Conservation (phyloP, 1,140 invertebrate species). For the Drosophila mojavensis region DNA sequence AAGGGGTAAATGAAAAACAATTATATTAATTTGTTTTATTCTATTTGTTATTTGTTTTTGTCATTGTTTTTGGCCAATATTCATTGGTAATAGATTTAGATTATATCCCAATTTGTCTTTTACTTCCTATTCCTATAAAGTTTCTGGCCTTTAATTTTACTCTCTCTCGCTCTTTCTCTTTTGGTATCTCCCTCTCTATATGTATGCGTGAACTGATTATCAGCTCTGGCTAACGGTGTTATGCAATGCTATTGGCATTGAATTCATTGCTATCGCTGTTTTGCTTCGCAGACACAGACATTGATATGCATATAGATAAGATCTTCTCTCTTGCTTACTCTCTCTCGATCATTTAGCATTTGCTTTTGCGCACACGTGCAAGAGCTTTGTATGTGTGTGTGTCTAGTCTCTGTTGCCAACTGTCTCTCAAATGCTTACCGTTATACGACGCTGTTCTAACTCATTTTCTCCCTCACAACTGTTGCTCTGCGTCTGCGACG, state of each 20-base stretch:
- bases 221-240: constrained; percentile 36
- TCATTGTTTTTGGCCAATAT: constrained; percentile 36
- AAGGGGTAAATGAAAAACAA: constrained; percentile 82
- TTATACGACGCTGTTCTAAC: constrained; percentile 32
- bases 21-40: constrained; percentile 27
- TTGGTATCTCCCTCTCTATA: not conserved
- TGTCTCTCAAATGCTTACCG: constrained; percentile 44
- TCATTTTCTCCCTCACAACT: constrained; percentile 41
- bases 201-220: constrained; percentile 21
- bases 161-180: too few species aligned
- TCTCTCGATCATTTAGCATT: constrained; percentile 19
- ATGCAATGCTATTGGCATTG: constrained; percentile 67
- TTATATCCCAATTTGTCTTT: constrained; percentile 9
- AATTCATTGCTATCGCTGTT: constrained; percentile 44
- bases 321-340: constrained; percentile 30
- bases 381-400: constrained; percentile 11
- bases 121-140: constrained; percentile 44
- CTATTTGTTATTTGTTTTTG: constrained; percentile 27
- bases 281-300: constrained; percentile 7
- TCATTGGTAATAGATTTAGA: constrained; percentile 2
- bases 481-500: constrained; percentile 42
- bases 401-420: constrained; percentile 45
- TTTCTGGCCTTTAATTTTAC: not conserved
- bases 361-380: constrained; percentile 38
- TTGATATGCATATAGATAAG: constrained; percentile 19